phyloP scores from a whole-genome alignment of 1,140 invertebrate species.

The Drosophila persimilis region DNA sequence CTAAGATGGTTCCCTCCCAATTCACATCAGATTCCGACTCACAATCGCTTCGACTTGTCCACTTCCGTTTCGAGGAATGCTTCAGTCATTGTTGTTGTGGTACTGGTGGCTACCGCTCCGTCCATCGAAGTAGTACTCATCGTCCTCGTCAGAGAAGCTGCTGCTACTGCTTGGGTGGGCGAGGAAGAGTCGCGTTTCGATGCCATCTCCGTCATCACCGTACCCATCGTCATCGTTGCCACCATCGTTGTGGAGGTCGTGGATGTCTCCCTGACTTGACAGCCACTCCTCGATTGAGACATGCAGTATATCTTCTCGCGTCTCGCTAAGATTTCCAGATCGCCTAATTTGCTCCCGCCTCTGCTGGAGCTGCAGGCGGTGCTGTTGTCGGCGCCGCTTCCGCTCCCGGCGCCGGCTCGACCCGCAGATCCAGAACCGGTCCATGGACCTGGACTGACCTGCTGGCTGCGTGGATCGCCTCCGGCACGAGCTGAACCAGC shows the following conservation, averaged over 20 bases:
- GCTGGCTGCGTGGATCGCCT: conserved; percentile 57
- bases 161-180: conserved; percentile 70
- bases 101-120: conserved; percentile 53
- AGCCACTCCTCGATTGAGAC: conserved; percentile 83
- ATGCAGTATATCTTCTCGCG: conserved; percentile 83
- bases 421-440: conserved; percentile 81
- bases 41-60: conserved; percentile 78
- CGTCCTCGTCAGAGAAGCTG: conserved; percentile 77
- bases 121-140: conserved; percentile 82
- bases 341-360: conserved; percentile 82
- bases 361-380: conserved; percentile 73
- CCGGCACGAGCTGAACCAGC: conserved; percentile 73
- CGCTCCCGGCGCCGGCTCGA: conserved; percentile 65
- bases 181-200: conserved; percentile 66
- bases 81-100: conserved; percentile 70
- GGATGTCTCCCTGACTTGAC: conserved; percentile 76
- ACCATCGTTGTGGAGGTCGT: conserved; percentile 38
- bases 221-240: conserved; percentile 45
- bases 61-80: conserved; percentile 66
- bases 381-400: conserved; percentile 60
- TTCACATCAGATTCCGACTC: conserved; percentile 22
- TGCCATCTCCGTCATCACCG: conserved; percentile 45
- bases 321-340: conserved; percentile 83
- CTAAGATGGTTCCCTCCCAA: too few species aligned
- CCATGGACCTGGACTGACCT: conserved; percentile 79